Evolutionary conservation across 2,888 invertebrate species (phyloP).

Genomic region (Andrena bucephala): DNA sequence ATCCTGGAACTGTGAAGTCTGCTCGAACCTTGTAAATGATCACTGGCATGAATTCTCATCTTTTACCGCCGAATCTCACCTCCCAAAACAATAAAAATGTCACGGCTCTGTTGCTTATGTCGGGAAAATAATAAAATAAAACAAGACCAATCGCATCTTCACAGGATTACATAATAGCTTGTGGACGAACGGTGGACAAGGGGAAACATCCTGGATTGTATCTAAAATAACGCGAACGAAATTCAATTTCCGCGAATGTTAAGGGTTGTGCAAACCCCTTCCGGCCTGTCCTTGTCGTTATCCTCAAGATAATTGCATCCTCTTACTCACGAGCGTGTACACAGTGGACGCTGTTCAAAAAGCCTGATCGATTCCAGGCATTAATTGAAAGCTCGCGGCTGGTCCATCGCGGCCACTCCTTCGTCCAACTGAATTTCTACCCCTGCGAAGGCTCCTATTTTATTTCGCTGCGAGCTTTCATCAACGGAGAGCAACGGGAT

Average conservation of each 20-base stretch:
- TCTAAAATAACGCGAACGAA: not conserved
- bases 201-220: not conserved
- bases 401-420: not conserved
- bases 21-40: not conserved
- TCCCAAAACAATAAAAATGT: not conserved
- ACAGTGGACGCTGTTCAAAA: not conserved
- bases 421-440: not conserved
- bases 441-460: not conserved
- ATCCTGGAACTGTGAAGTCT: too few relatives aligned
- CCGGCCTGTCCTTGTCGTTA: not conserved
- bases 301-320: constrained; percentile 17
- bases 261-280: constrained; percentile 6
- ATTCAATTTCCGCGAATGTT: constrained; percentile 25
- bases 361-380: not conserved
- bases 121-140: not conserved
- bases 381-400: constrained; percentile 8
- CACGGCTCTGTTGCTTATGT: not conserved
- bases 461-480: not conserved
- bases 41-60: not conserved
- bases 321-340: not conserved
- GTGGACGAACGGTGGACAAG: not conserved
- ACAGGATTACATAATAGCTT: not conserved
- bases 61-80: not conserved
- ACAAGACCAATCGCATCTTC: not conserved
- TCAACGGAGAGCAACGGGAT: not conserved